These are phyloP conservation scores for Apeira syringaria DNA, from an alignment of 2,888 invertebrate species.

Conservation along the genomic window DNA sequence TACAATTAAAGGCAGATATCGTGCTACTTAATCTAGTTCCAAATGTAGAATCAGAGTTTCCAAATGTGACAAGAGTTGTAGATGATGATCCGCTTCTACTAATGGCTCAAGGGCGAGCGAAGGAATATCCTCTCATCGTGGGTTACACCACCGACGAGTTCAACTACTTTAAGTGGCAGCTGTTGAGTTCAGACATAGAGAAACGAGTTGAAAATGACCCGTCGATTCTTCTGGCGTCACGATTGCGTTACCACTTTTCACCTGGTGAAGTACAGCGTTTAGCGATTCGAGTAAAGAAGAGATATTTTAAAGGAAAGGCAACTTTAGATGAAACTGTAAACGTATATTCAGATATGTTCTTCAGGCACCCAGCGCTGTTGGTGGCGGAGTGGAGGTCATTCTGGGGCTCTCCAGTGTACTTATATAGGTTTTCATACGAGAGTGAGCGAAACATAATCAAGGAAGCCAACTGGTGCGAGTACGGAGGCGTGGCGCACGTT, in stretches of 20 bases:
- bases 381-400: conserved; percentile 21
- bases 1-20: conserved; percentile 4
- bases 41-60: conserved; percentile 33
- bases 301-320: not conserved
- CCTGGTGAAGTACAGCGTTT: not conserved
- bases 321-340: not conserved
- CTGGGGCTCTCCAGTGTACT: conserved; percentile 44
- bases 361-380: not conserved
- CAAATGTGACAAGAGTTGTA: conserved; percentile 33
- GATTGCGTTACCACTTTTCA: not conserved
- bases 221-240: not conserved
- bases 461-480: conserved; percentile 32
- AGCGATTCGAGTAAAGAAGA: not conserved
- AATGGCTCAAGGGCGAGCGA: conserved; percentile 36
- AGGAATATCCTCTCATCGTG: conserved; percentile 38
- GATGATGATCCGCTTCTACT: conserved; percentile 39
- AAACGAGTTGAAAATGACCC: not conserved
- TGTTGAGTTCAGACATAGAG: not conserved
- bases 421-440: conserved; percentile 73
- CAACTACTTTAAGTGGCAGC: conserved; percentile 12
- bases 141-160: conserved; percentile 34
- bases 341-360: not conserved
- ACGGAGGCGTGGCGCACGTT: conserved; percentile 59
- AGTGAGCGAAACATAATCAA: conserved; percentile 62
- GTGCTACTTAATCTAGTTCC: conserved; percentile 36